A percentile compares a stretch with the other conserved stretches of the same genome.
phyloP scores from a whole-genome alignment of 1,140 invertebrate species.

The Hylaeus volcanicus region DNA sequence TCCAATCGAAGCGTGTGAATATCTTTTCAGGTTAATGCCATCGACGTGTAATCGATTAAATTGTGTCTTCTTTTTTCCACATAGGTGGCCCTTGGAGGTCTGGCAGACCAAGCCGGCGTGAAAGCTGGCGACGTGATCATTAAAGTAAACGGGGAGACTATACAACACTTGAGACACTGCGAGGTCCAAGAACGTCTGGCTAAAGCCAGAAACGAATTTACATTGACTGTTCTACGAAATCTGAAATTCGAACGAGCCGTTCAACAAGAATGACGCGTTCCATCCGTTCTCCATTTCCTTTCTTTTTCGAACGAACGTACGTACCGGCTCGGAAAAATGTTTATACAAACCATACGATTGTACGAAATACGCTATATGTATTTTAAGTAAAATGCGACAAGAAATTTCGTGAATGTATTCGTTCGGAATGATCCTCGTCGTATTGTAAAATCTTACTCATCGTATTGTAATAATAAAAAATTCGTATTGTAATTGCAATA shows the following conservation, averaged over 20 bases:
- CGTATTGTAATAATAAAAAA: too few species aligned
- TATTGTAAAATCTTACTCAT: too few species aligned
- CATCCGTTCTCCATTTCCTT: too few species aligned
- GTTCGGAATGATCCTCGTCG: too few species aligned
- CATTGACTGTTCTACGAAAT: constrained; percentile 82
- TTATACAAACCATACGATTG: background rate
- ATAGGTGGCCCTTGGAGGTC: constrained; percentile 86
- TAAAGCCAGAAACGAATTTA: constrained; percentile 85
- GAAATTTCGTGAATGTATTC: background rate
- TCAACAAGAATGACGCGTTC: constrained; percentile 23
- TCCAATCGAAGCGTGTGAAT: too few species aligned
- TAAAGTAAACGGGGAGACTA: constrained; percentile 84
- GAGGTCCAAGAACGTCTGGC: constrained; percentile 87
- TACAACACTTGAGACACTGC: constrained; percentile 84
- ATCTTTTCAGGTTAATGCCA: too few species aligned
- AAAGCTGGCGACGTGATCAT: constrained; percentile 88
- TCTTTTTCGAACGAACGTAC: background rate
- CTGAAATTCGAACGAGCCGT: constrained; percentile 30
- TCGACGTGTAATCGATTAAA: background rate
- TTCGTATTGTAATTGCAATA: too few species aligned
- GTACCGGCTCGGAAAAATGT: background rate
- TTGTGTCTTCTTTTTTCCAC: background rate
- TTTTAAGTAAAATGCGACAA: background rate
- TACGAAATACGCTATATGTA: background rate
- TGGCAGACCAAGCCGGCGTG: constrained; percentile 88